A percentile compares a stretch with the other conserved stretches of the same genome.
phyloP scores from a whole-genome alignment of 2,888 invertebrate species.

The Andrena trimmerana region DNA sequence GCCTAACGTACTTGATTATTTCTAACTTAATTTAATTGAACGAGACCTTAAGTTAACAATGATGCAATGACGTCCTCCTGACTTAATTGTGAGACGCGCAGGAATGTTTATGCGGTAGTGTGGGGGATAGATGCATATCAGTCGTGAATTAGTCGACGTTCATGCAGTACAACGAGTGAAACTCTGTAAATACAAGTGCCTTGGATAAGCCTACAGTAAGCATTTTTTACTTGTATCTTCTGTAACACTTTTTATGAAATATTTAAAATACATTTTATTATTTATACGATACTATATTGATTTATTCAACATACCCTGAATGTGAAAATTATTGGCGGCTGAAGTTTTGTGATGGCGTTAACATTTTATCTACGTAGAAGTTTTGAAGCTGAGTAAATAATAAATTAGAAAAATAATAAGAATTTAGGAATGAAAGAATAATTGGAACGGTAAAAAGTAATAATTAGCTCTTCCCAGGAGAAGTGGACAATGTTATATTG shows the following conservation, averaged over 20 bases:
- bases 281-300: conserved; percentile 70
- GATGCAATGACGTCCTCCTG: not conserved
- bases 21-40: conserved; percentile 44
- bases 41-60: conserved; percentile 16
- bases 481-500: too few relatives aligned
- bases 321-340: not conserved
- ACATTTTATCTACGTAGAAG: too few relatives aligned
- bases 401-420: too few relatives aligned
- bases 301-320: not conserved
- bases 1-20: conserved; percentile 41
- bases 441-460: too few relatives aligned
- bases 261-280: conserved; percentile 82
- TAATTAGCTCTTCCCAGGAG: too few relatives aligned
- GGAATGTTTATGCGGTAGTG: conserved; percentile 8
- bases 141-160: conserved; percentile 42
- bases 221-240: conserved; percentile 60
- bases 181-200: conserved; percentile 78
- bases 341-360: too few relatives aligned
- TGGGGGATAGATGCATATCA: not conserved
- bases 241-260: conserved; percentile 79
- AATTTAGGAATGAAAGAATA: too few relatives aligned
- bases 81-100: conserved; percentile 16
- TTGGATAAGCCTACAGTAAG: conserved; percentile 67
- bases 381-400: too few relatives aligned
- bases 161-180: conserved; percentile 10